Conservation (phyloP, 2,113 vertebrate genomes). For the Podiceps cristatus region DNA sequence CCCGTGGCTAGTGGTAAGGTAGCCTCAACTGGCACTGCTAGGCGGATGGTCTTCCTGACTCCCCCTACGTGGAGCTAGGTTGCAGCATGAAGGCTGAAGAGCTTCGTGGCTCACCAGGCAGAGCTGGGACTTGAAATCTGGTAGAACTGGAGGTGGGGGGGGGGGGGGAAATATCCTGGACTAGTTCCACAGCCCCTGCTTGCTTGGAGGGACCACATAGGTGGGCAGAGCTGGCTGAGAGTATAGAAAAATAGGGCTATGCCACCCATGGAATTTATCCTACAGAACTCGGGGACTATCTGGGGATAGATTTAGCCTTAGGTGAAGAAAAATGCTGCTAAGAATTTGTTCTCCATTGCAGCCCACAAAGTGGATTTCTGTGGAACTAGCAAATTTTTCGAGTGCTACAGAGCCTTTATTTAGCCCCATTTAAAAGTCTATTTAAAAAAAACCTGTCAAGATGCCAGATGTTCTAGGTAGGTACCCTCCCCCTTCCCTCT, state of each 20-base stretch:
- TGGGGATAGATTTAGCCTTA: not conserved
- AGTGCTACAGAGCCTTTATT: conserved; percentile 40
- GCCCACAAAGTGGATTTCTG: conserved; percentile 10
- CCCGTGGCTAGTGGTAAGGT: not conserved
- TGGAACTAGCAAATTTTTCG: not conserved
- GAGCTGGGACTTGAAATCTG: not conserved
- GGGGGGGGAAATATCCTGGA: not conserved
- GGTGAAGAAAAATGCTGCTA: not conserved
- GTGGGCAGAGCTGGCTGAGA: not conserved
- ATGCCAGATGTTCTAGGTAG: conserved; percentile 62
- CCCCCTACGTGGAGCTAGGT: not conserved
- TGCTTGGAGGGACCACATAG: not conserved
- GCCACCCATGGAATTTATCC: not conserved
- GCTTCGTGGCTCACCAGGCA: not conserved
- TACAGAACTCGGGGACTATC: not conserved
- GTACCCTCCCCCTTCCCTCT: conserved; percentile 26
- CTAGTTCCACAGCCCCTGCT: not conserved
- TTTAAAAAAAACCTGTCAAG: conserved; percentile 49
- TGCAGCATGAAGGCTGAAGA: not conserved
- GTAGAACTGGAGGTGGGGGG: not conserved
- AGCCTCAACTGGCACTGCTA: not conserved
- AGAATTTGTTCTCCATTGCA: not conserved
- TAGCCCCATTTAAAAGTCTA: conserved; percentile 49
- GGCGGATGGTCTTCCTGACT: not conserved
- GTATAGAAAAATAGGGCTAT: not conserved